Base-by-base conservation (phyloP, 2,113 vertebrate genomes). In the Grantiella picta region DNA sequence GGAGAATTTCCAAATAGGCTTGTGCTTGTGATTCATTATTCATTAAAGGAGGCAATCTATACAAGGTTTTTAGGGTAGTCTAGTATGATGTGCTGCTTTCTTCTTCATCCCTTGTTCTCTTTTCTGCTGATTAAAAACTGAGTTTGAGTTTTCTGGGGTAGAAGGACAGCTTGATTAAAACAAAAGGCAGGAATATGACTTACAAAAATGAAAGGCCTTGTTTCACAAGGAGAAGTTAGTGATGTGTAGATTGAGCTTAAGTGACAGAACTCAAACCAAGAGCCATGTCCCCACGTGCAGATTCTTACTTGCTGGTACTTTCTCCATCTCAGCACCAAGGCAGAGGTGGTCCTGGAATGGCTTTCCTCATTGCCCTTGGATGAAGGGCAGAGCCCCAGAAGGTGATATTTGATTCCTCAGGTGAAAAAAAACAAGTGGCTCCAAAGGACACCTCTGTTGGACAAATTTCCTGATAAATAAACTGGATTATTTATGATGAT, bases 11-110 rank as follows among this genome's bases (percentile, higher is more conserved):
- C 96, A 97, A 91, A 83, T 66, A 93, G 81, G 27, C 72, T 95
- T 95, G 93, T 95, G 82, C 75, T 87, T 95, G 88, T 93, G 64
- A 95, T 95, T 95, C 88, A 97, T 96, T 97, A 95, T 96, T 96
- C 94, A 97, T 97, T 96, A 93, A 95, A 95, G 70, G 31, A 94
- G 80, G 76, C 65, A 82, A 95, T 90, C 85, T 68, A 80, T 66
- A 71, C 73, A 40, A 42, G 20, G 5, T n/a, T 96, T 90, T 86
- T 90, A 71, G 80, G 25, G 24, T 93, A 92, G 83, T 70, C 77
- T 68, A 40, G 27, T 54, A 15, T 81, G 80, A 65, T 70, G 49
- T 75, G 31, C 66, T 71, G 63, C 40, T 93, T 90, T 82, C 73
- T 53, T 84, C 73, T 25, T 75, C 40, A 52, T 82, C 38, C 52